Conservation (phyloP, 2,888 invertebrate species). For the Stenodema calcarata region DNA sequence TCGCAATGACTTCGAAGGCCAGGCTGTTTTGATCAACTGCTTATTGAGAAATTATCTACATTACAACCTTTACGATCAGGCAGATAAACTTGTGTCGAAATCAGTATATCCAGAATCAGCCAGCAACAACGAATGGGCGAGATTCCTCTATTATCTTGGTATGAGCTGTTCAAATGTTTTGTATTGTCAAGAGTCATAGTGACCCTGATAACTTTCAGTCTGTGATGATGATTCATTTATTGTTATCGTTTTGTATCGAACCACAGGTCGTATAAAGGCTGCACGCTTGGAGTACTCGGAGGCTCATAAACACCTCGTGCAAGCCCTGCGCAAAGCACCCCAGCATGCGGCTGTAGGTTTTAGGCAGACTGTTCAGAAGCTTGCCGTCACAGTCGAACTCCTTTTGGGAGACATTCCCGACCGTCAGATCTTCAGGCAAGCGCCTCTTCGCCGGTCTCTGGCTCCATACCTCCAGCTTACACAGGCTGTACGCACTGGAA, state of each 20-base stretch:
- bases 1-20: constrained; percentile 95
- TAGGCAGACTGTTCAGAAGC: constrained; percentile 94
- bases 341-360: constrained; percentile 98
- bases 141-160: constrained; percentile 89
- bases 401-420: constrained; percentile 98
- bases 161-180: not conserved
- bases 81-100: constrained; percentile 96
- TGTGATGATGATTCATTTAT: not conserved
- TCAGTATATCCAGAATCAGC: constrained; percentile 96
- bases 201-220: not conserved
- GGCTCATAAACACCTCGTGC: constrained; percentile 95
- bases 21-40: constrained; percentile 95
- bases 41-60: constrained; percentile 93
- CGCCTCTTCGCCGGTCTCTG: constrained; percentile 84
- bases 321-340: constrained; percentile 94
- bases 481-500: constrained; percentile 94
- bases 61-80: constrained; percentile 94
- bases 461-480: constrained; percentile 97
- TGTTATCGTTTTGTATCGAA: not conserved
- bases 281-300: constrained; percentile 97
- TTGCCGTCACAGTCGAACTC: constrained; percentile 93
- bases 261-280: constrained; percentile 88
- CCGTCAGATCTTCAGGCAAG: constrained; percentile 91
- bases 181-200: not conserved
- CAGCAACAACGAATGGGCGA: constrained; percentile 98